A percentile compares a stretch with the other conserved stretches of the same genome.
phyloP scores from a whole-genome alignment of 2,113 vertebrate species.

The Corydoras sp. region DNA sequence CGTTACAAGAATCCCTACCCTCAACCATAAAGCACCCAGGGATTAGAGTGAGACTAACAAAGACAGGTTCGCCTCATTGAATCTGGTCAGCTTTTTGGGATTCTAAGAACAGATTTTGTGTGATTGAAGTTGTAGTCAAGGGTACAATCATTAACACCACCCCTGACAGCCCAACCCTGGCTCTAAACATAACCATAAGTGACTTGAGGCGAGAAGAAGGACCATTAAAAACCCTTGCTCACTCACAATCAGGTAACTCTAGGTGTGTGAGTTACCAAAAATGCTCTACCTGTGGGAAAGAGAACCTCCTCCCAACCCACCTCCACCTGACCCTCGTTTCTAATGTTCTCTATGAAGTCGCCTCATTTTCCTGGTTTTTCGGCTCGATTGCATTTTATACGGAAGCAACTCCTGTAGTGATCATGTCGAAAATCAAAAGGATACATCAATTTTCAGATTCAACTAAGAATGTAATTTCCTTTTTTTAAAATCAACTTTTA shows the following conservation, averaged over 20 bases:
- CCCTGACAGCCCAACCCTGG: neutral
- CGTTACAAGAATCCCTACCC: neutral
- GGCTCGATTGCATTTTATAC: conserved; percentile 13
- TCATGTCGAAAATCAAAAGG: conserved; percentile 45
- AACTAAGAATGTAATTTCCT: conserved; percentile 65
- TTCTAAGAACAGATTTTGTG: neutral
- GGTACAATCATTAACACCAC: neutral
- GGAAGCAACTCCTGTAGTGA: conserved; percentile 27
- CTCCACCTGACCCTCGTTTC: conserved; percentile 1
- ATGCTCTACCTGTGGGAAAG: conserved; percentile 20
- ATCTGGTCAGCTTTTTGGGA: neutral
- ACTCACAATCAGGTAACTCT: neutral
- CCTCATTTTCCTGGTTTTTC: conserved; percentile 5
- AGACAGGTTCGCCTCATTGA: neutral
- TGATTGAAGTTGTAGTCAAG: neutral
- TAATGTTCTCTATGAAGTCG: conserved; percentile 25
- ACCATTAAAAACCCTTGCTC: neutral
- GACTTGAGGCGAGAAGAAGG: neutral
- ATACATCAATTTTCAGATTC: conserved; percentile 21
- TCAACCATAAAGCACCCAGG: neutral
- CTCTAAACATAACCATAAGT: neutral
- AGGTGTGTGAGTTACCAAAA: conserved; percentile 7
- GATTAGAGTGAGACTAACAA: neutral
- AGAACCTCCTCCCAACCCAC: conserved; percentile 9
- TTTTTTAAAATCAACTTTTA: conserved; percentile 48